Percentiles rank a stretch among this genome's conserved stretches.
These are phyloP conservation scores for Adrianichthys oophorus DNA, from an alignment of 2,797 vertebrate species.

Conservation along the genomic window DNA sequence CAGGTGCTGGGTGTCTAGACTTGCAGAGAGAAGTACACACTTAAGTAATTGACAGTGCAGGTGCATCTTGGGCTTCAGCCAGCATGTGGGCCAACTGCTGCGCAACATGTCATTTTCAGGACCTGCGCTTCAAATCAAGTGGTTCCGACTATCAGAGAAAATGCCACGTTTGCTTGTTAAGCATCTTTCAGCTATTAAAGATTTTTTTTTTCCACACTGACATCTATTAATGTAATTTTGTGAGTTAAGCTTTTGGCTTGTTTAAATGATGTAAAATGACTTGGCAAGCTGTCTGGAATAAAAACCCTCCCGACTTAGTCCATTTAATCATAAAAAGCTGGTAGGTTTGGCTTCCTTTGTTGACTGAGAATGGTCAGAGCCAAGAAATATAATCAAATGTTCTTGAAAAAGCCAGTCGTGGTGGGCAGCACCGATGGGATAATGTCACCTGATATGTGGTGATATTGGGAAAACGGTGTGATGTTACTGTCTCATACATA, in stretches of 20 bases:
- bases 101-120: constrained; percentile 65
- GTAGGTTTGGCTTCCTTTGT: constrained; percentile 71
- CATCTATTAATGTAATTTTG: constrained; percentile 65
- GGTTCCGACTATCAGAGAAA: constrained; percentile 46
- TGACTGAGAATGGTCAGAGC: constrained; percentile 50
- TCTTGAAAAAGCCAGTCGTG: constrained; percentile 58
- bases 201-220: constrained; percentile 59
- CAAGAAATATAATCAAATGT: constrained; percentile 73
- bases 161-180: constrained; percentile 54
- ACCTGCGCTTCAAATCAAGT: constrained; percentile 55
- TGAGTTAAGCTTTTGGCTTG: constrained; percentile 50
- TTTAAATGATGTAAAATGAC: constrained; percentile 68
- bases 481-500: constrained; percentile 32
- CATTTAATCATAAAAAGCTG: constrained; percentile 74
- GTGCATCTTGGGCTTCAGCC: constrained; percentile 74
- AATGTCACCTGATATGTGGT: constrained; percentile 57
- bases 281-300: constrained; percentile 66
- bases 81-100: constrained; percentile 45
- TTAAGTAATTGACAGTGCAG: constrained; percentile 73
- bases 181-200: constrained; percentile 48
- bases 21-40: constrained; percentile 44
- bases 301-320: constrained; percentile 65
- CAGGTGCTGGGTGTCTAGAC: constrained; percentile 76
- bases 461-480: constrained; percentile 56
- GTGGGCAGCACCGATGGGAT: constrained; percentile 58